Conservation (phyloP, 2,797 vertebrate genomes). For the Clarias fuscus region DNA sequence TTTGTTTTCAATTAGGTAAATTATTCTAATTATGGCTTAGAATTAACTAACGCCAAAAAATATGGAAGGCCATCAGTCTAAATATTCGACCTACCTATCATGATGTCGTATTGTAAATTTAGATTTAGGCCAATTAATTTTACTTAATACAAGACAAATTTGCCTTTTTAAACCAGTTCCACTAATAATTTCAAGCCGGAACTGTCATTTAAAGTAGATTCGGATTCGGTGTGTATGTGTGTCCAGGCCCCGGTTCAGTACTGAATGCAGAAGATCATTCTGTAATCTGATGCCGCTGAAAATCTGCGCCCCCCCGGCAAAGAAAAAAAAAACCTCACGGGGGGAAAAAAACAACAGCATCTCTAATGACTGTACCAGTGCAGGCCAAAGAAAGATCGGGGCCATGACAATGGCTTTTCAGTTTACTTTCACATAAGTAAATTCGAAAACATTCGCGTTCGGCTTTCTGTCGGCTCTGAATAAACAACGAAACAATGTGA, state of each 20-base stretch:
- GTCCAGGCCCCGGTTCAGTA: background rate
- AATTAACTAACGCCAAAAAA: background rate
- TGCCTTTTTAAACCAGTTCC: background rate
- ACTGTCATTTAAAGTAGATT: background rate
- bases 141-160: background rate
- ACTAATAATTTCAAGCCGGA: background rate
- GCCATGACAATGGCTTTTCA: too few species aligned
- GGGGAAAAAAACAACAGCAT: background rate
- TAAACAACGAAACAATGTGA: background rate
- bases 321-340: too few species aligned
- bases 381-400: background rate
- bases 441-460: background rate
- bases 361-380: background rate
- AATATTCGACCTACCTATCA: background rate
- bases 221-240: background rate
- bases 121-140: background rate
- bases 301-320: background rate
- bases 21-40: too few species aligned
- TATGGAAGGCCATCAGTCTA: background rate
- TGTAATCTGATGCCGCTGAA: background rate
- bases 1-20: background rate
- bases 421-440: background rate
- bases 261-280: background rate
- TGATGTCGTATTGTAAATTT: background rate
- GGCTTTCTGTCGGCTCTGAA: background rate